Evolutionary conservation across 2,888 invertebrate genomes (phyloP).

Genomic region (Pammene aurita): DNA sequence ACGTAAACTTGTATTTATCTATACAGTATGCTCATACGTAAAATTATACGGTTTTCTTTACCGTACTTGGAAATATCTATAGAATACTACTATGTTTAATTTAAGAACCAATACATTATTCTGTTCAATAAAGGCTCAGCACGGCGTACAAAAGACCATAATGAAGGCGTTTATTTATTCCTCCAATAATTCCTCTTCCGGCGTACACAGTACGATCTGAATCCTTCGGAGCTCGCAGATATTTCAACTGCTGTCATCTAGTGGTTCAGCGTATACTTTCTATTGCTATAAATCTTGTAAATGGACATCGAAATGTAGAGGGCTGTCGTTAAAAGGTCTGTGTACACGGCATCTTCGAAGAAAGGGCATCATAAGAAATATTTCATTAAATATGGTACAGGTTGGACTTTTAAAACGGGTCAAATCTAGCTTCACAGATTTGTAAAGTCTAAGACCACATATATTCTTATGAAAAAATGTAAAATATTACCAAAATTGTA

Average conservation of each 20-base stretch:
- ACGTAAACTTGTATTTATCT: too few relatives aligned
- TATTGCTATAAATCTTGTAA: slow-evolving; percentile 63
- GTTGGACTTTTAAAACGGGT: too few relatives aligned
- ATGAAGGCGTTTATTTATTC: slow-evolving; percentile 31
- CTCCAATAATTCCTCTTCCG: slow-evolving; percentile 33
- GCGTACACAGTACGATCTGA: slow-evolving; percentile 38
- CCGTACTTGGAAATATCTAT: too few relatives aligned
- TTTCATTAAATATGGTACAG: not conserved
- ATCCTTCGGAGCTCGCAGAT: slow-evolving; percentile 44
- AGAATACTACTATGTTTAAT: too few relatives aligned
- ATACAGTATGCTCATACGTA: too few relatives aligned
- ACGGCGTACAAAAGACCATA: slow-evolving; percentile 12
- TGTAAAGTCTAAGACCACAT: too few relatives aligned
- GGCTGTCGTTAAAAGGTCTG: slow-evolving; percentile 55
- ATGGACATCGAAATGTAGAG: slow-evolving; percentile 70
- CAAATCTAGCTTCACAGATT: too few relatives aligned
- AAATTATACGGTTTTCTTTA: too few relatives aligned
- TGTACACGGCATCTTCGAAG: slow-evolving; percentile 53
- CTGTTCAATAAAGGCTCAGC: too few relatives aligned
- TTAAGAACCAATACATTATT: too few relatives aligned
- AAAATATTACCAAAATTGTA: too few relatives aligned
- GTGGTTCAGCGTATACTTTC: slow-evolving; percentile 52
- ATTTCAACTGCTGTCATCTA: slow-evolving; percentile 63
- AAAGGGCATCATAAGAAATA: slow-evolving; percentile 32
- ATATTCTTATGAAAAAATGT: too few relatives aligned